These are phyloP conservation scores for Ivindomyrus marchei DNA, from an alignment of 2,113 vertebrate species.

Conservation along the genomic window DNA sequence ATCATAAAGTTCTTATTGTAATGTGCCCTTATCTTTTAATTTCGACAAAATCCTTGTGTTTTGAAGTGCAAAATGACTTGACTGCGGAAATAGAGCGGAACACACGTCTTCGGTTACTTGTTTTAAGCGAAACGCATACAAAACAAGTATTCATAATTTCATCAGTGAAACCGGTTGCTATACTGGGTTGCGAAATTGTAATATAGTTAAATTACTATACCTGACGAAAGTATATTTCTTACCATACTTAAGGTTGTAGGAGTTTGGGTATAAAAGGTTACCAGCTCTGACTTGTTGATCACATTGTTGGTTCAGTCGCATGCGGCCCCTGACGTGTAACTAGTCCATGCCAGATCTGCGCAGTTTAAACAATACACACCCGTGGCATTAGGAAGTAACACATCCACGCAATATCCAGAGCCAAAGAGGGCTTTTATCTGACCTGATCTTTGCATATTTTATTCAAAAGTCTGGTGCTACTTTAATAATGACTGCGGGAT, in stretches of 20 bases:
- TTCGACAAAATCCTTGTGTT: not conserved
- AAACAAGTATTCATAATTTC: not conserved
- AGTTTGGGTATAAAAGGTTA: not conserved
- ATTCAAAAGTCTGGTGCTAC: constrained; percentile 60
- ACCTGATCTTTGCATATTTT: constrained; percentile 46
- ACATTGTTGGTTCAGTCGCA: not conserved
- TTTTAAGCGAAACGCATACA: not conserved
- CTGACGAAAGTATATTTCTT: not conserved
- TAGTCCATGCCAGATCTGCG: not conserved
- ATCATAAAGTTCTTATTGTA: not conserved
- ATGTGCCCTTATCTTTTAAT: not conserved
- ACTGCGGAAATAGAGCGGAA: not conserved
- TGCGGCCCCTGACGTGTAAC: not conserved
- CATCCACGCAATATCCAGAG: constrained; percentile 30
- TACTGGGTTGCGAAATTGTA: not conserved
- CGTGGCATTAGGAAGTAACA: not conserved
- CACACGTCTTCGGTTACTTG: not conserved
- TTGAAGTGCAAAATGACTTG: not conserved
- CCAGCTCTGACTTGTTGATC: not conserved
- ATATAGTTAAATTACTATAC: not conserved
- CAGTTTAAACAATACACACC: not conserved
- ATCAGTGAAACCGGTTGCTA: not conserved
- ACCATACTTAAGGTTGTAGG: not conserved
- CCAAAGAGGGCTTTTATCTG: constrained; percentile 35
- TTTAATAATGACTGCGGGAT: constrained; percentile 51